Conservation (phyloP, 2,113 vertebrate genomes). For the Entosphenus tridentatus region DNA sequence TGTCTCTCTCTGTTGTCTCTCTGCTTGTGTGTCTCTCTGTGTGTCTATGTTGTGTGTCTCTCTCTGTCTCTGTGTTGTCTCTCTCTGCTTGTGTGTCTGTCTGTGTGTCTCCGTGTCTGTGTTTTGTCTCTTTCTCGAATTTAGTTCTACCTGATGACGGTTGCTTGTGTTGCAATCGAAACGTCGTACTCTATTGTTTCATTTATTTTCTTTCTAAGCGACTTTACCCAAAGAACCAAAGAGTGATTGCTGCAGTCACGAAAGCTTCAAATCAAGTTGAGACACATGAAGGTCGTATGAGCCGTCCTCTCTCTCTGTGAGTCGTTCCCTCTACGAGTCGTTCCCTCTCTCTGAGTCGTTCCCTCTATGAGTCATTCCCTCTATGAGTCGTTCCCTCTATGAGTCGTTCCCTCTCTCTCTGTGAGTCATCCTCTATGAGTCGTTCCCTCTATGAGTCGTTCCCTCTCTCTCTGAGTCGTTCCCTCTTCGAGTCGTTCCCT, state of each 20-base stretch:
- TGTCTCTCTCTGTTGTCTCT: conserved; percentile 17
- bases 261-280: neutral
- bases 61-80: neutral
- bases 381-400: conserved; percentile 10
- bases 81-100: conserved; percentile 10
- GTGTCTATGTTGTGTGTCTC: neutral
- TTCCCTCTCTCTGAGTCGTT: neutral
- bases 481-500: no score
- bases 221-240: no score
- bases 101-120: neutral
- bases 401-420: conserved; percentile 7
- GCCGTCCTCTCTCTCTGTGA: neutral
- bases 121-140: no score
- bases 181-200: no score
- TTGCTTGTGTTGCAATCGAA: no score
- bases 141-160: no score
- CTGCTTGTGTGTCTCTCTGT: conserved; percentile 10
- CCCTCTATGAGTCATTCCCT: neutral
- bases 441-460: neutral
- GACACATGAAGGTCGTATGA: neutral
- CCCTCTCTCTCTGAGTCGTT: neutral
- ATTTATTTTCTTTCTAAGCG: no score
- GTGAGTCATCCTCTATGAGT: neutral
- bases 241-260: no score
- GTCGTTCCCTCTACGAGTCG: no score